A percentile compares a stretch with the other conserved stretches of the same genome.
Evolutionary conservation across 2,888 invertebrate genomes (phyloP).

Genomic region (Monochamus alternatus): DNA sequence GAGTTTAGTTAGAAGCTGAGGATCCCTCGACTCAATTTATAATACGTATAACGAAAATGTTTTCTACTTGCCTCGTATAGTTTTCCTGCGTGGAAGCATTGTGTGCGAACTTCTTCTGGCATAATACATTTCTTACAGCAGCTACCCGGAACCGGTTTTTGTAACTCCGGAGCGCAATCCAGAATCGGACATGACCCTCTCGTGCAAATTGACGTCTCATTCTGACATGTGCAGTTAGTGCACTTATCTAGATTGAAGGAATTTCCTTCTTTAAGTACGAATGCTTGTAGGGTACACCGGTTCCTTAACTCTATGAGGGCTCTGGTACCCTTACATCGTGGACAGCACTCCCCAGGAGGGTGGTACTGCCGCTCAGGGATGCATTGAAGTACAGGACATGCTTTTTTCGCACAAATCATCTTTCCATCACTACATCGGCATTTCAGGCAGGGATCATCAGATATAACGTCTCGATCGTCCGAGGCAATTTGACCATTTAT

Average conservation of each 20-base stretch:
- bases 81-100: conserved; percentile 78
- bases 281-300: conserved; percentile 73
- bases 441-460: conserved; percentile 90
- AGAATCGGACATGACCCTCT: conserved; percentile 91
- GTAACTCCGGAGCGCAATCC: conserved; percentile 85
- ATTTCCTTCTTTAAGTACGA: conserved; percentile 59
- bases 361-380: conserved; percentile 79
- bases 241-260: conserved; percentile 77
- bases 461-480: conserved; percentile 83
- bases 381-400: conserved; percentile 93
- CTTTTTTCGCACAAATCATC: conserved; percentile 86
- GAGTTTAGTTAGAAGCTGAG: too few species aligned
- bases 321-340: conserved; percentile 70
- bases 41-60: neutral
- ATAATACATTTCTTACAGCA: conserved; percentile 87
- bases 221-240: conserved; percentile 87
- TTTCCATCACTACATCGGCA: conserved; percentile 83
- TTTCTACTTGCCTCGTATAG: conserved; percentile 79
- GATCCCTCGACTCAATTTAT: neutral
- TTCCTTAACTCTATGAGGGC: conserved; percentile 68
- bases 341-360: conserved; percentile 87
- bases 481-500: conserved; percentile 88
- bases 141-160: conserved; percentile 77
- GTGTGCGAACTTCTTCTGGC: conserved; percentile 77
- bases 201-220: conserved; percentile 86